Base-by-base conservation (phyloP, 1,140 invertebrate genomes). In the Forficula auricularia region DNA sequence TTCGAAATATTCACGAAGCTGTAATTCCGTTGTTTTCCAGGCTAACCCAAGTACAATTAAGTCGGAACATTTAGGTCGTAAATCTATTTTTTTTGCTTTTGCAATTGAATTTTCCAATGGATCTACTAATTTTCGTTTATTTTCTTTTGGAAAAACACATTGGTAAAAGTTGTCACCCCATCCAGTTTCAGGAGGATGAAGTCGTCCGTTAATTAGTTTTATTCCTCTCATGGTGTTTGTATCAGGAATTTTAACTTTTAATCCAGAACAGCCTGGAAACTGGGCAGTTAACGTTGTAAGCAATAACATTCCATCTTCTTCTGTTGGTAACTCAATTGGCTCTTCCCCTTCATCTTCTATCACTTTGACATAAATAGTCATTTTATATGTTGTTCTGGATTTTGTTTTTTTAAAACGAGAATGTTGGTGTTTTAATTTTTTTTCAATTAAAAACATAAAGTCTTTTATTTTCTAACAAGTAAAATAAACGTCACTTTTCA, bases 261-360 rank as follows among this genome's bases (percentile, higher is more conserved):
- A 67, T 16, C 90, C 91, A 58, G 82, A 87, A 32, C 86, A 82
- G 45, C 86, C 86, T 36, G 89, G 89, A 67, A 90, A 95, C 58
- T 92, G 87, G 39, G 85, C 85, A 40, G 82, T 71, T 38, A 95
- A 64, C 3, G 89, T 92, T 30, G 84, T 82, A 52, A 95, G 63
- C 30, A 90, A 63, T 22, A 95, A 60, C 18, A 83, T 87, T 39
- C 81, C 79, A 64, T 92, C 87, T 51, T 84, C 73, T 64, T 94
- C 86, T 38, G 80, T 81, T 1, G 89, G 90, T 44, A 95, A 67
- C 66, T 95, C 90, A 43, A 95, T 88, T 0, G 84, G 77, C 61
- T 92, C 88, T 46, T 86, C 81, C 38, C 75, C 80, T 61, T 89
- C 84, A 53, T 94, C 88, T 62, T 96, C 90, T 20, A 80, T 74